Percentiles rank a stretch among this genome's conserved stretches.
Conservation (phyloP, 2,797 vertebrate genomes). For the Acanthis flammea region DNA sequence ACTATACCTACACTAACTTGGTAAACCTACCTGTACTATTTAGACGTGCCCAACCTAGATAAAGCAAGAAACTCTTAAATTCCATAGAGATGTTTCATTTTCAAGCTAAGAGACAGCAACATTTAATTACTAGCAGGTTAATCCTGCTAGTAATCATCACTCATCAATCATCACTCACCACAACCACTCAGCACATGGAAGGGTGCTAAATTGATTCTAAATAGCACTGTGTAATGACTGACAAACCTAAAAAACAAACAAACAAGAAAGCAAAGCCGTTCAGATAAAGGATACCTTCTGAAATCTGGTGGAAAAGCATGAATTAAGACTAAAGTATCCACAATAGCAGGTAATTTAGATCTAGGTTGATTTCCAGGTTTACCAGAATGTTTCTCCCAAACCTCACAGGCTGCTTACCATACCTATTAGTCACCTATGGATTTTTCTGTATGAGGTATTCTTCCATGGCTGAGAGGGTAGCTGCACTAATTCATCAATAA, state of each 20-base stretch:
- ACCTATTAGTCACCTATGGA: background rate
- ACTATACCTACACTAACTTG: background rate
- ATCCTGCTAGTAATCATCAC: background rate
- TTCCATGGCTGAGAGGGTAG: background rate
- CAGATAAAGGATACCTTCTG: background rate
- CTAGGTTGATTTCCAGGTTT: background rate
- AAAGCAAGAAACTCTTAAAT: background rate
- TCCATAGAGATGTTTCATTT: conserved; percentile 3
- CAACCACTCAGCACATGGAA: background rate
- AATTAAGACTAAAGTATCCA: background rate
- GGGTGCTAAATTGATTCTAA: background rate
- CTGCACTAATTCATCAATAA: background rate
- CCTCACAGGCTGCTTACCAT: background rate
- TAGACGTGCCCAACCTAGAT: background rate
- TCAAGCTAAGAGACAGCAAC: background rate
- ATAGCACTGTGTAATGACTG: background rate
- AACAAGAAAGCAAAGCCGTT: background rate
- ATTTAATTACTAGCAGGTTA: conserved; percentile 8
- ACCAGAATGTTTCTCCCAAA: background rate
- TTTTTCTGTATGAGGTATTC: background rate
- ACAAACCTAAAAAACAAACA: background rate
- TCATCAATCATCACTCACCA: background rate
- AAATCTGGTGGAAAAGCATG: background rate
- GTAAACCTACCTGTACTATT: background rate
- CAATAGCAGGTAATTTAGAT: background rate